Evolutionary conservation across 2,113 vertebrate species (phyloP).

Genomic region (Neogobius melanostomus): DNA sequence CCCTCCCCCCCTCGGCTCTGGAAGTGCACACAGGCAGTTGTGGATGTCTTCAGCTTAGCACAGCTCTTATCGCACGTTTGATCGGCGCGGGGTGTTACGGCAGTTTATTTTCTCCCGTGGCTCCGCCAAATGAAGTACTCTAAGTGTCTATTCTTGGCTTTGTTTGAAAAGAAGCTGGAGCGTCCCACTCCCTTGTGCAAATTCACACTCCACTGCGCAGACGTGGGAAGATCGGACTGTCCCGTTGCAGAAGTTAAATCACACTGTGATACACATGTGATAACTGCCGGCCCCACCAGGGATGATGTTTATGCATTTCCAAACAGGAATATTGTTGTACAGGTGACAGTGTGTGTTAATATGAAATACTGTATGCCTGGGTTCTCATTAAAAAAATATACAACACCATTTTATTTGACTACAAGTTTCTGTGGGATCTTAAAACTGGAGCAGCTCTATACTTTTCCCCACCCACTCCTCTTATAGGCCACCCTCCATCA

Average conservation of each 20-base stretch:
- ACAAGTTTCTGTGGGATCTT: too few relatives aligned
- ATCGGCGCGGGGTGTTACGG: conserved; percentile 62
- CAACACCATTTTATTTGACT: not conserved
- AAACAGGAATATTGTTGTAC: conserved; percentile 49
- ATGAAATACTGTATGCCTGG: conserved; percentile 61
- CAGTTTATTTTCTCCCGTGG: conserved; percentile 56
- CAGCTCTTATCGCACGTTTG: conserved; percentile 52
- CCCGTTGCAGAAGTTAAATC: conserved; percentile 38
- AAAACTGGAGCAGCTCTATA: too few relatives aligned
- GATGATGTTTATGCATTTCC: conserved; percentile 38
- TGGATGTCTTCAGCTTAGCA: conserved; percentile 22
- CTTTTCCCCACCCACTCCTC: too few relatives aligned
- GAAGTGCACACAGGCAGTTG: conserved; percentile 29
- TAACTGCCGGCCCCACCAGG: conserved; percentile 46
- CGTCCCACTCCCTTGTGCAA: conserved; percentile 47
- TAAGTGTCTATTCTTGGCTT: conserved; percentile 51
- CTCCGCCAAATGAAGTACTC: conserved; percentile 32
- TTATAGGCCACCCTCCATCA: too few relatives aligned
- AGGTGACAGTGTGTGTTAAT: conserved; percentile 54
- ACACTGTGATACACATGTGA: conserved; percentile 11
- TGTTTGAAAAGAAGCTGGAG: conserved; percentile 59
- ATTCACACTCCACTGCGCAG: conserved; percentile 38
- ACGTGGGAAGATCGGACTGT: conserved; percentile 45
- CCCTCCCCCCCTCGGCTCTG: conserved; percentile 23
- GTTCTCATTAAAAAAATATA: conserved; percentile 58